Evolutionary conservation across 2,113 vertebrate genomes (phyloP), one percentile per base, ranked within the genome.

Genomic region (Orthochromis malagaraziensis): DNA sequence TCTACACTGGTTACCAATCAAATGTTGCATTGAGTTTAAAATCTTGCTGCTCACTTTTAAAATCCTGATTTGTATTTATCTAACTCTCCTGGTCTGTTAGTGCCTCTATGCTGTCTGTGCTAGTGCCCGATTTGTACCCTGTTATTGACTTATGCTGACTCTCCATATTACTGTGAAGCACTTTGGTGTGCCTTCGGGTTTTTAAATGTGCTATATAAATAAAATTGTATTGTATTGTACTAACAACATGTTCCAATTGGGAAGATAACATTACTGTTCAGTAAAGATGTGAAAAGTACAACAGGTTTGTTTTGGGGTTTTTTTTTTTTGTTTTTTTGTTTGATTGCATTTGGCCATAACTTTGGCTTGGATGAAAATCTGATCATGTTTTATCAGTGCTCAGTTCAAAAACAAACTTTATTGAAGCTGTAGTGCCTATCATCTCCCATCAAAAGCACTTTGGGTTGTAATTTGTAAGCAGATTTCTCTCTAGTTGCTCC

Each of bases 1-100:
- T 49, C 47, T 19, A 49, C 47, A 49, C 47, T 49, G 7, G 2
- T 19, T 49, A 9, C 47, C 16, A 49, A 49, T 49, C 17, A 49
- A 49, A 49, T 51, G 19, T 49, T 17, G 0, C 47, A 0, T 49
- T 9, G 47, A 51, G 47, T 19, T 51, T 51, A 0, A 51, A 49
- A 19, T 51, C 17, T 0, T 51, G 47, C 47, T 51, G 19, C 8
- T 51, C 47, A 51, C 47, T 51, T 19, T 19, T 19, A 9, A 51
- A 51, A 2, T 51, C 3, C 47, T 49, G 17, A 51, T 55, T 26
- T 55, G 54, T 55, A 26, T 26, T 55, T 55, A 55, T 55, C 54
- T 26, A 26, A 57, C 54, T 57, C 54, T 57, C 14, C 21, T 57
- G 54, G 21, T 57, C 21, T 57, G 21, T 26, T 57, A n/a, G n/a